Evolutionary conservation across 2,888 invertebrate species (phyloP), one percentile per base, ranked within the genome.

Genomic region (Nymphalis c-album): DNA sequence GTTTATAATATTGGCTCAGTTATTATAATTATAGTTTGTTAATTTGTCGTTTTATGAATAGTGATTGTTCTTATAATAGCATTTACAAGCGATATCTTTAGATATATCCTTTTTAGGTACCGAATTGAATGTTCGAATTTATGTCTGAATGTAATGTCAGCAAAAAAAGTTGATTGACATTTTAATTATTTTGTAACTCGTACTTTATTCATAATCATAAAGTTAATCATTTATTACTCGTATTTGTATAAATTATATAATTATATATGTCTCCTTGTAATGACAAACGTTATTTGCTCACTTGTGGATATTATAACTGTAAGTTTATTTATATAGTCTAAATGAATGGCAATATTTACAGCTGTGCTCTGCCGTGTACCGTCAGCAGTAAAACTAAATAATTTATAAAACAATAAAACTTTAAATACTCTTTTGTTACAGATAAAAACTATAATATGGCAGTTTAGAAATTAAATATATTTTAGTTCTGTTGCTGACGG

Each of bases 301-400:
- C 57, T 18, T 40, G 18, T 13, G 35, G 17, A 40, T 57, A 57
- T 10, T 45, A 45, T 50, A 58, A 50, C 59, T 50, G 18, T 40
- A 51, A 22, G 10, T 47, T 18, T 45, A 59, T 40, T 7, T 31
- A 22, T 22, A 40, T 40, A 48, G 48, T 50, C 22, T 58, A 58
- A 48, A 45, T 45, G 50, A 64, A 59, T 47, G 64, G 64, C 67
- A 51, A 45, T 70, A 67, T 70, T 31, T 67, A 70, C 70, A 70
- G 62, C 70, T 64, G 64, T 64, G 67, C 70, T 40, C 40, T 67
- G 20, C 7, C 2, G 4, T 40, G 70, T 68, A 67, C 67, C 57
- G 64, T 57, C 64, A 62, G 59, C 68, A 70, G 51, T n/a, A 50
- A 51, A 70, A 40, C 35, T 47, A 55, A 63, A 31, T 31, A 22